Conservation (phyloP, 2,888 invertebrate genomes). For the Colostygia pectinataria region DNA sequence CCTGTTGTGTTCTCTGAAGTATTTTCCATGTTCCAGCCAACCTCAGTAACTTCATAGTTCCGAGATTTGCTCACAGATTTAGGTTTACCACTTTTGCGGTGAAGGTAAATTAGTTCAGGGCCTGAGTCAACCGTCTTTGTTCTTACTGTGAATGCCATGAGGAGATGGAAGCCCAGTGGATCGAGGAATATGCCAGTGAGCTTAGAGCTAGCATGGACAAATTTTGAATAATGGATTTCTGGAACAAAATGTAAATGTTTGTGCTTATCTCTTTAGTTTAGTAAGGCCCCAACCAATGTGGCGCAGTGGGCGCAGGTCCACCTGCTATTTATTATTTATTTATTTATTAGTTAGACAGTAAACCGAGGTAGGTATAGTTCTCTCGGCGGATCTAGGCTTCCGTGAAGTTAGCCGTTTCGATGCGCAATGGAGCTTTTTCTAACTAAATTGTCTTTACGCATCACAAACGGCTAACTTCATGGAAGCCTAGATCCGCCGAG, state of each 20-base stretch:
- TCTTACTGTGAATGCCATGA: slow-evolving; percentile 88
- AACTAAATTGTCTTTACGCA: no score
- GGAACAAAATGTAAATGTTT: slow-evolving; percentile 54
- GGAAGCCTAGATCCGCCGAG: no score
- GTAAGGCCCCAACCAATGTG: no score
- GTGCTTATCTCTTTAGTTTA: no score
- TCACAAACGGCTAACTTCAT: no score
- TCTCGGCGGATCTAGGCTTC: no score
- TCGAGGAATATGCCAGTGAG: slow-evolving; percentile 90
- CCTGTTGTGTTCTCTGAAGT: slow-evolving; percentile 88
- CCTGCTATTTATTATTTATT: no score
- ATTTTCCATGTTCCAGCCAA: slow-evolving; percentile 93
- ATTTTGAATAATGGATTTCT: slow-evolving; percentile 89
- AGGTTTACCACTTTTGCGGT: slow-evolving; percentile 88
- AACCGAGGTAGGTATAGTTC: no score
- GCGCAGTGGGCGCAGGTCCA: no score
- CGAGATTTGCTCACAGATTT: slow-evolving; percentile 85
- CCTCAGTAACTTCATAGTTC: slow-evolving; percentile 93
- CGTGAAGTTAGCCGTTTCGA: no score
- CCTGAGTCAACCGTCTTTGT: slow-evolving; percentile 71
- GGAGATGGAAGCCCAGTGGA: slow-evolving; percentile 92
- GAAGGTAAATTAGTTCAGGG: slow-evolving; percentile 91
- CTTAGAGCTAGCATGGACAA: slow-evolving; percentile 81
- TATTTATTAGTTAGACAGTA: no score
- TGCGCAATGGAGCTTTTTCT: no score